These are phyloP conservation scores for Pomatostomus ruficeps DNA, from an alignment of 2,113 vertebrate species.

Conservation along the genomic window DNA sequence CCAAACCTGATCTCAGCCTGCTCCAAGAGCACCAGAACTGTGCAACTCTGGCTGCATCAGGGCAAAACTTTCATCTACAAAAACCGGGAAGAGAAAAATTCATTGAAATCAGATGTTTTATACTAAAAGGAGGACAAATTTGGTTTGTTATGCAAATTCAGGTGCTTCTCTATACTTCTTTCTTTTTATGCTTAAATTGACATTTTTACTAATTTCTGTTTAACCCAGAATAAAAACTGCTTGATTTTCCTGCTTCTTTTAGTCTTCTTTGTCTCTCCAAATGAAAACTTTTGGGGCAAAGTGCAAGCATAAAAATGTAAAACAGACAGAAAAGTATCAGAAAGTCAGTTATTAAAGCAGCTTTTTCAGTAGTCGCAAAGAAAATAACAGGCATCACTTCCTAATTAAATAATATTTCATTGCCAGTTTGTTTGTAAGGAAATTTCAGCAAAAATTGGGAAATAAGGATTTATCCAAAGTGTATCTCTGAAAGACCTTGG, in stretches of 20 bases:
- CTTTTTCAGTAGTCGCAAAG: background rate
- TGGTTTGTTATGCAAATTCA: background rate
- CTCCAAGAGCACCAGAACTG: background rate
- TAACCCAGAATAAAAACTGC: background rate
- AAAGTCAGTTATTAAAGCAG: background rate
- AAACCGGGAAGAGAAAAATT: background rate
- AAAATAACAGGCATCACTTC: background rate
- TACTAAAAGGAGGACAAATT: background rate
- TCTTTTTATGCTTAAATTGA: background rate
- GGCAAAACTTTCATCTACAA: background rate
- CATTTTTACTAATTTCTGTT: background rate
- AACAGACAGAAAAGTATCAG: background rate
- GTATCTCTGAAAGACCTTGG: background rate
- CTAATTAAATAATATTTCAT: background rate
- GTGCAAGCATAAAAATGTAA: background rate
- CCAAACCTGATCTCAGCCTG: background rate
- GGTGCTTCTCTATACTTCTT: background rate
- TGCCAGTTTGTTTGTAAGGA: background rate
- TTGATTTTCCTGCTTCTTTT: background rate
- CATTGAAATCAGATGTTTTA: background rate
- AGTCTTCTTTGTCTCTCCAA: background rate
- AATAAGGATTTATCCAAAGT: background rate
- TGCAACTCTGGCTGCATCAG: background rate
- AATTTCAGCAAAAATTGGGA: background rate
- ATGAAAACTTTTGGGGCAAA: background rate